Evolutionary conservation across 2,888 invertebrate species (phyloP), one percentile per base, ranked within the genome.

Genomic region (Monoplex corrugatus): DNA sequence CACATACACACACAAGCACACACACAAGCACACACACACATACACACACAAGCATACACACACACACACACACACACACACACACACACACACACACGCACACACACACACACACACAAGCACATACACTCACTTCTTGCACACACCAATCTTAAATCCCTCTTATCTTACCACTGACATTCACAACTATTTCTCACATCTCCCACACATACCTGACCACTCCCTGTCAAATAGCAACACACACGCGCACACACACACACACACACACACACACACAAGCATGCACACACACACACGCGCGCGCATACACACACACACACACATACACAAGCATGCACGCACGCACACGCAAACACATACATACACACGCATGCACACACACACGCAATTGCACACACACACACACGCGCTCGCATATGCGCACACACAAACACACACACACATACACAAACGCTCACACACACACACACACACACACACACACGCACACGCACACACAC

Each of bases 1-100:
- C 72, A 68, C 28, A 68, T 19, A 50, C 50, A 50, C 68, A 23
- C n/a, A 68, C 6, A 68, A 23, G n/a, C 68, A 68, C 68, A 68
- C 63, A 19, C 23, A 19, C 63, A 19, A 3, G 1, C n/a, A 1
- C 68, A 23, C 68, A 23, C 68, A 1, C 68, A 1, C 23, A 23
- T n/a, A 68, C 68, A 68, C 68, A 68, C 68, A 68, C 68, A 68
- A 23, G n/a, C 68, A 68, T n/a, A 68, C 68, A 68, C 68, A 68
- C 68, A 68, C 68, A 68, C 68, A 68, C 68, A 68, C 68, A 68
- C 68, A 68, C 68, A 68, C 68, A 68, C 68, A 68, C 68, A 68
- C 68, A 68, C 68, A 68, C 68, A 68, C 68, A 68, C 68, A 68
- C 68, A 68, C 68, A 68, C 68, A 68, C 23, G n/a, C 68, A 68